Evolutionary conservation across 2,113 vertebrate genomes (phyloP).

Genomic region (Hirundichthys speculiger): DNA sequence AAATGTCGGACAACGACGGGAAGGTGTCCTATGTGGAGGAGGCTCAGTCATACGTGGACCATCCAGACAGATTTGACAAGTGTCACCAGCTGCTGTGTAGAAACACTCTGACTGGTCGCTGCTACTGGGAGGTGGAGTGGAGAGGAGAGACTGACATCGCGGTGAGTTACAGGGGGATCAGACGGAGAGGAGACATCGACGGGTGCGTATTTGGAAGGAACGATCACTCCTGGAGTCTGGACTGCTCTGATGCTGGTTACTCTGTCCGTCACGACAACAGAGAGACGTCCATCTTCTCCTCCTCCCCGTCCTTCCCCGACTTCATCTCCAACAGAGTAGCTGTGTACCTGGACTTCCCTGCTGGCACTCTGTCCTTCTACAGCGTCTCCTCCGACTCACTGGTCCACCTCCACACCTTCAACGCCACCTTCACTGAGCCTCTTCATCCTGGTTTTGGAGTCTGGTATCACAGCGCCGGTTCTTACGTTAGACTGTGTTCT

Average conservation of each 20-base stretch:
- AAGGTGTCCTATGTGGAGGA: not conserved
- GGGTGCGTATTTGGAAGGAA: conserved; percentile 32
- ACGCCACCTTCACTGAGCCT: conserved; percentile 15
- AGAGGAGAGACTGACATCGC: conserved; percentile 16
- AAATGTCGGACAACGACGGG: conserved; percentile 14
- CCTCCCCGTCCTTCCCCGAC: not conserved
- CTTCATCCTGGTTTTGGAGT: conserved; percentile 28
- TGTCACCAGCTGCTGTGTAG: conserved; percentile 20
- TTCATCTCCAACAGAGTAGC: conserved; percentile 7
- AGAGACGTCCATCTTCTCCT: conserved; percentile 4
- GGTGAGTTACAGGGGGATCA: conserved; percentile 15
- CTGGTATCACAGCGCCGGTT: not conserved
- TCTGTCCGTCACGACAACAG: conserved; percentile 18
- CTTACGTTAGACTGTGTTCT: not conserved
- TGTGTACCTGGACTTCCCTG: conserved; percentile 16
- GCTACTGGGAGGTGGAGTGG: conserved; percentile 29
- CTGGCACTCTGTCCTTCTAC: conserved; percentile 30
- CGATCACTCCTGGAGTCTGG: conserved; percentile 25
- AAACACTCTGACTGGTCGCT: conserved; percentile 10
- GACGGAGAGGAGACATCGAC: conserved; percentile 12
- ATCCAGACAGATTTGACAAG: conserved; percentile 16
- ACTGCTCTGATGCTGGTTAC: conserved; percentile 17
- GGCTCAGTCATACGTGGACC: conserved; percentile 10
- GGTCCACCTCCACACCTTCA: conserved; percentile 29
- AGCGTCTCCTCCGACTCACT: conserved; percentile 17